phyloP scores from a whole-genome alignment of 2,113 vertebrate genomes.

The Epinephelus moara region DNA sequence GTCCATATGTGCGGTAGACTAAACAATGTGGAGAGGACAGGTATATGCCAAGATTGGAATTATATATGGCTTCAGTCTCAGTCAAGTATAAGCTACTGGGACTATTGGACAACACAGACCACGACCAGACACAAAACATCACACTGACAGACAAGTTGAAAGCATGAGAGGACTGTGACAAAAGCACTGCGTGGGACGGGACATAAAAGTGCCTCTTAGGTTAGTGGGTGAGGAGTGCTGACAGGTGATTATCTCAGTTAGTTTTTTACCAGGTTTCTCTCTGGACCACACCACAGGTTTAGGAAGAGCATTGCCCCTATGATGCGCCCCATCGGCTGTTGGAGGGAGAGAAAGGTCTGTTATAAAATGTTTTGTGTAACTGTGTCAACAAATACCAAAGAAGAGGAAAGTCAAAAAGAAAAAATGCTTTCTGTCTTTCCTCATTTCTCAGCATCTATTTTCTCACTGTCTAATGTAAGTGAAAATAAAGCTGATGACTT shows the following conservation, averaged over 20 bases:
- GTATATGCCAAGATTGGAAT: conserved; percentile 23
- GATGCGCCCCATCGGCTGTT: conserved; percentile 70
- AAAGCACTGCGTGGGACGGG: conserved; percentile 52
- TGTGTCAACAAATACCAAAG: conserved; percentile 33
- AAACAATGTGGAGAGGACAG: conserved; percentile 40
- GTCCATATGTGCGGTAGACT: conserved; percentile 34
- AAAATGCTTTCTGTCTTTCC: neutral
- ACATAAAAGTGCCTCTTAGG: conserved; percentile 46
- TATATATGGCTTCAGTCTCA: conserved; percentile 66
- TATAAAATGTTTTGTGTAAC: conserved; percentile 52
- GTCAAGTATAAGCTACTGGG: conserved; percentile 40
- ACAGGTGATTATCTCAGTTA: conserved; percentile 55
- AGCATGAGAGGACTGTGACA: conserved; percentile 44
- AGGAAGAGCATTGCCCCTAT: conserved; percentile 71
- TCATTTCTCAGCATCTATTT: neutral
- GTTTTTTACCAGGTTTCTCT: conserved; percentile 80
- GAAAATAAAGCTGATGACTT: conserved; percentile 15
- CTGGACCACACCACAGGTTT: conserved; percentile 67
- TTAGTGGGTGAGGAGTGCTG: conserved; percentile 69
- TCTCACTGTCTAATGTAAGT: neutral
- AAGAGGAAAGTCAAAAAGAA: conserved; percentile 29
- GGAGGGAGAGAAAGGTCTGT: conserved; percentile 73
- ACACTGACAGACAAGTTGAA: conserved; percentile 45
- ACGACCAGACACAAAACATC: conserved; percentile 48
- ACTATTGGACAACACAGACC: conserved; percentile 48